Evolutionary conservation across 1,140 invertebrate species (phyloP), one percentile per base, ranked within the genome.

Genomic region (Metaphire vulgaris): DNA sequence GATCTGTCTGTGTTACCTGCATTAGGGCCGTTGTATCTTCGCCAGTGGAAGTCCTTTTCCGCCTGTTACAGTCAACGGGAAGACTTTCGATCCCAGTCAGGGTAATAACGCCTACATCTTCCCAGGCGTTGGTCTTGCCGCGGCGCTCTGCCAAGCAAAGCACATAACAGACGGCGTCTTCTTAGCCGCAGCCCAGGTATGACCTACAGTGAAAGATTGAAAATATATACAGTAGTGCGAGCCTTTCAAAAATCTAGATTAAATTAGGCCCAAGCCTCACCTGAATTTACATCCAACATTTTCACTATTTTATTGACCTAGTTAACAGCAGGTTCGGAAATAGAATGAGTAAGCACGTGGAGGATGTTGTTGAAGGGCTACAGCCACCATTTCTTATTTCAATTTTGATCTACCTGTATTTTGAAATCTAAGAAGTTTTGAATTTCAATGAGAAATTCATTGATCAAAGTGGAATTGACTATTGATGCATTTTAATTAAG

Each of bases 91-190:
- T 26, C 68, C 74, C 16, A 56, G 67, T n/a, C 74, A 76, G 34
- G 56, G 74, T 26, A 76, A 76, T 41, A 76, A 76, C 33, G 33
- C 74, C 74, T 76, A 76, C 69, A 76, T 76, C 74, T 76, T 76
- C 69, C 74, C 74, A 16, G 66, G 67, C 2, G 15, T 76, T 2
- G 74, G 31, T 2, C 66, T 76, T 15, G 68, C n/a, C 1, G 70
- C 76, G 15, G 75, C 78, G 26, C 41, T 72, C 0, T 70, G 72
- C 74, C 69, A 72, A 1, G 69, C 77, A 0, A 67, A 34, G 15
- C 79, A 73, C 41, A 76, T 80, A 21, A 75, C 74, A n/a, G 76
- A 80, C 65, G 76, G 76, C 21, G 66, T 79, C 1, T 80, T 80
- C 66, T 31, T 80, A 1, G 56, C 72, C 16, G 76, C 80, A 69